phyloP scores from a whole-genome alignment of 2,888 invertebrate genomes.

The Saturnia japonica region DNA sequence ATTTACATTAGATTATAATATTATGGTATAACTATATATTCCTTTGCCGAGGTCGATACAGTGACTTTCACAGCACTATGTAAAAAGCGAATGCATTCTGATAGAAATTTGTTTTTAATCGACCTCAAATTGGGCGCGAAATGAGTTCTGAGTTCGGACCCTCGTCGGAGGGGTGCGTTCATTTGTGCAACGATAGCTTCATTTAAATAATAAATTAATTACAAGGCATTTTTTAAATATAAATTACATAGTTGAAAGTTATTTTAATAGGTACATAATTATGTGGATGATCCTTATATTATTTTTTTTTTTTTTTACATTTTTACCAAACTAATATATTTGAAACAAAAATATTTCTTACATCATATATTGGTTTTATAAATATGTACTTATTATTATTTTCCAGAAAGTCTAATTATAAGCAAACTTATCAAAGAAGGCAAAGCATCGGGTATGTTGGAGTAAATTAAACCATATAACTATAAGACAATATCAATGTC shows the following conservation, averaged over 20 bases:
- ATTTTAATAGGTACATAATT: neutral
- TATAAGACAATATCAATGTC: too few relatives aligned
- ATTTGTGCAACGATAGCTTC: slow-evolving; percentile 60
- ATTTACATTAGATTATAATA: too few relatives aligned
- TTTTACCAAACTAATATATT: too few relatives aligned
- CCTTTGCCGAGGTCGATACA: neutral
- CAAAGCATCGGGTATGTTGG: neutral
- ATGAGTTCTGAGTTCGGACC: slow-evolving; percentile 73
- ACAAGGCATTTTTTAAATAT: slow-evolving; percentile 24
- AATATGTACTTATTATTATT: too few relatives aligned
- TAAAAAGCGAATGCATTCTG: slow-evolving; percentile 71
- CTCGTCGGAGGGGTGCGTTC: slow-evolving; percentile 45
- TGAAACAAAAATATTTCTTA: too few relatives aligned
- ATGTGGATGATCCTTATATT: too few relatives aligned
- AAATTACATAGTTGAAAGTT: neutral
- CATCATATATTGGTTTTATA: too few relatives aligned
- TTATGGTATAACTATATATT: too few relatives aligned
- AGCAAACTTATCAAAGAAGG: too few relatives aligned
- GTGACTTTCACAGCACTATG: slow-evolving; percentile 47
- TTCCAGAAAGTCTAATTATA: too few relatives aligned
- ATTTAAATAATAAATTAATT: slow-evolving; percentile 70
- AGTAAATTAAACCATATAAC: too few relatives aligned
- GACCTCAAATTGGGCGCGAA: slow-evolving; percentile 81
- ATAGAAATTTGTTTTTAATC: slow-evolving; percentile 81
- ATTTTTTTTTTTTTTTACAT: too few relatives aligned